Base-by-base conservation (phyloP, 2,888 invertebrate genomes). In the Syritta pipiens region DNA sequence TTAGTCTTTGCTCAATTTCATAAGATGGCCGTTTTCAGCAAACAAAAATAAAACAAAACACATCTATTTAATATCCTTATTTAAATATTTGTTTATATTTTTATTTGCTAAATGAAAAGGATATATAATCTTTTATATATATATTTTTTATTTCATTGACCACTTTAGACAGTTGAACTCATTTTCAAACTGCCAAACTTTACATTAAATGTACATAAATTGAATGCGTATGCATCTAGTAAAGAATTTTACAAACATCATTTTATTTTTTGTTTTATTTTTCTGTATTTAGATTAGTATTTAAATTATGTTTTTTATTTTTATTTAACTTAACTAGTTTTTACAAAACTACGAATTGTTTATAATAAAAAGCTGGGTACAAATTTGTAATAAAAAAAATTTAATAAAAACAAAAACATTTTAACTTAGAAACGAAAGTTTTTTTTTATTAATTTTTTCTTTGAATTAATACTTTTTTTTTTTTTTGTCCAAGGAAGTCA, bases 131-230 rank as follows among this genome's bases (percentile, higher is more conserved):
- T 49, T 26, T 42, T 40, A 51, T 65, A 44, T 46, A 46, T 77
- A 72, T 60, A 60, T 65, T 53, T 67, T 63, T 72, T 65, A 60
- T 65, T 72, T 60, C 48, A 65, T 63, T 76, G 44, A 75, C 32
- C 40, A 65, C 53, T 30, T 57, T 32, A 53, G 48, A 48, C 55
- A 75, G 44, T 22, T 48, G 59, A 72, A 24, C 51, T n/a, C n/a
- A 37, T 14, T 51, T 49, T 14, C 9, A 69, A 77, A 71, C 51
- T 72, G 65, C 30, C 72, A 60, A 77, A 77, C 72, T 72, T 77
- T 72, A 77, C 77, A 77, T 77, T 72, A 77, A 77, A 77, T 77
- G 72, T 77, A 77, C 72, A 77, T 71, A 77, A 77, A 77, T 72
- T 55, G 72, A 72, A 77, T 77, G 77, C 77, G 35, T 48, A 59